These are phyloP conservation scores for Coelopa frigida DNA, from an alignment of 1,140 invertebrate species.

Conservation along the genomic window DNA sequence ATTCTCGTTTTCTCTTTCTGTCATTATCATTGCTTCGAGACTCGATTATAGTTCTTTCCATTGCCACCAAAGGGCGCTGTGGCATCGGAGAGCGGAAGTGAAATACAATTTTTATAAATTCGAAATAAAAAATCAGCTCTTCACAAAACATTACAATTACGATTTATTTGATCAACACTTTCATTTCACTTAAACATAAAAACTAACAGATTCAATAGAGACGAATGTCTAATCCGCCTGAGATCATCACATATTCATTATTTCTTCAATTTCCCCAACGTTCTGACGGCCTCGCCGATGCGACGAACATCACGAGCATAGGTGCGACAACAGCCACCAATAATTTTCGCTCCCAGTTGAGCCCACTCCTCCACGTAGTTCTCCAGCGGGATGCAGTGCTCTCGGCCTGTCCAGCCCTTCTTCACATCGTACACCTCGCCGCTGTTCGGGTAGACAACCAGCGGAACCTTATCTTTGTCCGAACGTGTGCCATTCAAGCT, in stretches of 20 bases:
- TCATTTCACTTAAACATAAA: too few species aligned
- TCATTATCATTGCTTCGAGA: too few species aligned
- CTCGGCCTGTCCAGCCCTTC: conserved; percentile 54
- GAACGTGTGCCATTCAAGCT: conserved; percentile 42
- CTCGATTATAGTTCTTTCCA: too few species aligned
- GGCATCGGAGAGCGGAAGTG: too few species aligned
- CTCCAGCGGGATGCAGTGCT: conserved; percentile 49
- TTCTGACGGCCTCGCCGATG: conserved; percentile 45
- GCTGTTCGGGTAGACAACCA: conserved; percentile 69
- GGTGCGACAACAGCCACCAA: conserved; percentile 75
- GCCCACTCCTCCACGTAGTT: conserved; percentile 62
- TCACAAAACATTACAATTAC: too few species aligned
- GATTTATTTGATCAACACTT: too few species aligned
- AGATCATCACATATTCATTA: background rate
- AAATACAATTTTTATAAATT: too few species aligned
- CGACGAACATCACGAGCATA: conserved; percentile 55
- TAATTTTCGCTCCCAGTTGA: conserved; percentile 58
- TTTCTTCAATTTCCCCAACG: conserved; percentile 26
- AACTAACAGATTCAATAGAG: too few species aligned
- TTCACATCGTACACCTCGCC: conserved; percentile 54
- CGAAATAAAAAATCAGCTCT: too few species aligned
- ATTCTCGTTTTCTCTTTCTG: too few species aligned
- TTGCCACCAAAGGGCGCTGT: too few species aligned
- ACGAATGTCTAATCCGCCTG: too few species aligned
- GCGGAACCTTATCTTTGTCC: conserved; percentile 38